Evolutionary conservation across 1,140 invertebrate species (phyloP).

Genomic region (Halotydeus destructor): DNA sequence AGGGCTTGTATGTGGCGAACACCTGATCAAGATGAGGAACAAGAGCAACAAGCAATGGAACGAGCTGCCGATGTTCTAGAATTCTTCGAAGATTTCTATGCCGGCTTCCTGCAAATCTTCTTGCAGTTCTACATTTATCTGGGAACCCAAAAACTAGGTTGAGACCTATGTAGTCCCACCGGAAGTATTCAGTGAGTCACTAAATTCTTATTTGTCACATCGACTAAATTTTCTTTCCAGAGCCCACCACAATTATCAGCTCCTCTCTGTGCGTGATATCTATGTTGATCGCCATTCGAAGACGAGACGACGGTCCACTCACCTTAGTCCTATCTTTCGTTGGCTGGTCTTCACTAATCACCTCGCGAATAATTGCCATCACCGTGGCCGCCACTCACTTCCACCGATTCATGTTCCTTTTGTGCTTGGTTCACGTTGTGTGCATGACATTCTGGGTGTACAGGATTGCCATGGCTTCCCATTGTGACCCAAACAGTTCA

Average conservation of each 20-base stretch:
- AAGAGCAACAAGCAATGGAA: constrained; percentile 14
- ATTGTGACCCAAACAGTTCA: background rate
- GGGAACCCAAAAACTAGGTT: constrained; percentile 5
- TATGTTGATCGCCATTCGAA: constrained; percentile 17
- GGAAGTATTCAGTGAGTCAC: background rate
- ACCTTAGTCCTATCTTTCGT: constrained; percentile 16
- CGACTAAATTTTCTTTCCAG: constrained; percentile 8
- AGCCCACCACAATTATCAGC: constrained; percentile 16
- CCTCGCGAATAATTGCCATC: constrained; percentile 17
- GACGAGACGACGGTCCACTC: constrained; percentile 18
- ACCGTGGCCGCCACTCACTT: constrained; percentile 14
- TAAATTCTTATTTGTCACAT: background rate
- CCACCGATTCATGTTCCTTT: constrained; percentile 10
- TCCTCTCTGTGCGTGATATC: constrained; percentile 17
- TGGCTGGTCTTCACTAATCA: constrained; percentile 18
- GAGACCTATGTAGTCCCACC: constrained; percentile 13
- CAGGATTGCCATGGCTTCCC: constrained; percentile 13
- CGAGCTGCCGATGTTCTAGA: constrained; percentile 17
- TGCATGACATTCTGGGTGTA: constrained; percentile 16
- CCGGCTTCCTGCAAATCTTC: constrained; percentile 19
- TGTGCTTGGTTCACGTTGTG: constrained; percentile 16
- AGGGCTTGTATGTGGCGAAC: constrained; percentile 14
- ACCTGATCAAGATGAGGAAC: constrained; percentile 13
- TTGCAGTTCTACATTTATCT: constrained; percentile 19
- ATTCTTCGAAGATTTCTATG: constrained; percentile 21